Percentiles rank a stretch among this genome's conserved stretches.
phyloP scores from a whole-genome alignment of 2,797 vertebrate genomes.

The Leptodactylus fallax region DNA sequence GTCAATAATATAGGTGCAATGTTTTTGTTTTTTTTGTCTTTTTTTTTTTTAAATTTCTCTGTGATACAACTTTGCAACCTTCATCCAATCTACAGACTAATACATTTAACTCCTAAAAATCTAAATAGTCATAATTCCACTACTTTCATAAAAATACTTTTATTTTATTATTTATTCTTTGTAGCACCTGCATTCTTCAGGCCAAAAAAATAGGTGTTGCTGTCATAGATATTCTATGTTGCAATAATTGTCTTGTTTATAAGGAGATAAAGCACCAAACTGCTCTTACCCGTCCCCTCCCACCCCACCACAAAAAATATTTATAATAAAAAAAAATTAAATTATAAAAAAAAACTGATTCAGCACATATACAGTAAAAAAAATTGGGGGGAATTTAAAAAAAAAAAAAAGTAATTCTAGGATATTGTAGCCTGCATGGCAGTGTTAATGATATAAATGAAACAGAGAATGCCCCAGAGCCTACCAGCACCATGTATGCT shows the following conservation, averaged over 20 bases:
- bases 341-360: conserved; percentile 5
- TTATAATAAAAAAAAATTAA: conserved; percentile 16
- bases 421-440: conserved; percentile 68
- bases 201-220: conserved; percentile 41
- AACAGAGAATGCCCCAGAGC: conserved; percentile 67
- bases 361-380: conserved; percentile 26
- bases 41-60: conserved; percentile 9
- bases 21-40: not conserved
- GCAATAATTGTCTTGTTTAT: conserved; percentile 27
- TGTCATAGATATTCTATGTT: conserved; percentile 33
- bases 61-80: conserved; percentile 13
- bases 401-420: conserved; percentile 1
- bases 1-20: conserved; percentile 38
- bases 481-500: conserved; percentile 77
- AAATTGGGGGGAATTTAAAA: not conserved
- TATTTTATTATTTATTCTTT: conserved; percentile 28
- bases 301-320: not conserved
- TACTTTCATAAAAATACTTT: conserved; percentile 61
- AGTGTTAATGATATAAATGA: conserved; percentile 36
- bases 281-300: not conserved
- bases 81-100: conserved; percentile 35
- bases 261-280: conserved; percentile 28
- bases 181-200: conserved; percentile 51
- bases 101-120: conserved; percentile 57
- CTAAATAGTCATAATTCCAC: conserved; percentile 57